Base-by-base conservation (phyloP, 1,140 invertebrate genomes). In the Leptinotarsa undecemlineata region DNA sequence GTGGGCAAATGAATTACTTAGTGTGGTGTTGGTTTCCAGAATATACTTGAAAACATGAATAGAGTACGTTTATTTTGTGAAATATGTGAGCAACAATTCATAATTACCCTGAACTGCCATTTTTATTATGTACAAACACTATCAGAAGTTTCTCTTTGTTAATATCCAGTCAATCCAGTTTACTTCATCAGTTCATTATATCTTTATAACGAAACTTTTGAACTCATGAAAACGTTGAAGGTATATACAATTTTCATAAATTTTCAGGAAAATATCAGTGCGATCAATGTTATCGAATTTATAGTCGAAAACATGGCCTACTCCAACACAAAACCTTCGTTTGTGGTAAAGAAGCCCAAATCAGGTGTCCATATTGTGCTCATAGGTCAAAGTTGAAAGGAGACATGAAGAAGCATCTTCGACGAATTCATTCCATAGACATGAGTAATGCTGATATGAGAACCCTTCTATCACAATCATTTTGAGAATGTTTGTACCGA, bases 341-440 rank as follows among this genome's bases (percentile, higher is more conserved):
- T 14, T 73, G 72, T 61, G 77, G 66, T 15, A 87, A 87, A 64
- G 92, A 93, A 84, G 92, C 92, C 3, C 92, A 93, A 82, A 94
- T 93, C 84, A 91, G 91, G 78, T 94, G 93, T 85, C 92, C 92
- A 11, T 92, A 92, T 84, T 94, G 93, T 67, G 1, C 8, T 13
- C 62, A 75, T 42, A 72, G 63, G 88, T 86, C 88, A 23, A 76
- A 79, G 69, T 70, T 73, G 26, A 79, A 77, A 66, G 66, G n/a
- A 11, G 62, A 68, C 21, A 23, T 80, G 19, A 71, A 60, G 17
- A 73, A 73, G 57, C 79, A 80, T 74, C 42, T 80, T 14, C 15
- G 20, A 64, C 63, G 63, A 23, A 64, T 64, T n/a, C 63, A 64
- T 33, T 23, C 63, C 20, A 21, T 21, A 20, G 63, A 64, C 8